Evolutionary conservation across 2,888 invertebrate species (phyloP), one percentile per base, ranked within the genome.

Genomic region (Phortica okadai): DNA sequence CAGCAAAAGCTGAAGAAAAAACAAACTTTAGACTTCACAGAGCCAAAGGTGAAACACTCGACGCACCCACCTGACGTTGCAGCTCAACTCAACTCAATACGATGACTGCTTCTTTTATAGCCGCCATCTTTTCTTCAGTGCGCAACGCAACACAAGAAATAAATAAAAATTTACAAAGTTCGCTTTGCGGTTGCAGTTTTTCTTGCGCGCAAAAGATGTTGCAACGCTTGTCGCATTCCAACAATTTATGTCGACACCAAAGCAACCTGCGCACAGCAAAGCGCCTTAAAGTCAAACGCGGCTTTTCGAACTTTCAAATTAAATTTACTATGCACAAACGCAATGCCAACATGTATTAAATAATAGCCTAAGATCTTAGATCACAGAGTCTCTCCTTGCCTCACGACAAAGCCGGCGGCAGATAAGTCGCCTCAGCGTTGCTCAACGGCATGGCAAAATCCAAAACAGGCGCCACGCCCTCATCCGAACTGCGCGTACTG

Each of bases 381-480:
- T 5, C 33, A 33, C 33, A 5, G 21, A 21, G 21, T 21, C 21
- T 21, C 21, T 21, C 0, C 21, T 21, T 21, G 2, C 54, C 11
- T n/a, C 54, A 54, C 2, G 2, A 6, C 54, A 59, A 14, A 7
- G 59, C 59, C 21, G 70, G 10, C 16, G 50, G 7, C 50, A 50
- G 45, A 45, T 4, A n/a, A 16, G 21, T 16, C 42, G 41, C n/a
- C 41, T 33, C 67, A 21, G 25, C 67, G 5, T 4, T 50, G 54
- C 42, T 44, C 14, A 21, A 21, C 11, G 74, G 64, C 45, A 64
- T 62, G 44, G 14, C 83, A 6, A 87, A 87, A 76, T 87, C 86
- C n/a, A 87, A 74, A 1, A 89, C 88, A 0, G 89, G 89, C 6
- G 89, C 89, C 62, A 88, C 79, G 72, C 89, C 89, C 79, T 88